A percentile compares a stretch with the other conserved stretches of the same genome.
Evolutionary conservation across 2,797 vertebrate species (phyloP).

Genomic region (Lagocephalus sceleratus): DNA sequence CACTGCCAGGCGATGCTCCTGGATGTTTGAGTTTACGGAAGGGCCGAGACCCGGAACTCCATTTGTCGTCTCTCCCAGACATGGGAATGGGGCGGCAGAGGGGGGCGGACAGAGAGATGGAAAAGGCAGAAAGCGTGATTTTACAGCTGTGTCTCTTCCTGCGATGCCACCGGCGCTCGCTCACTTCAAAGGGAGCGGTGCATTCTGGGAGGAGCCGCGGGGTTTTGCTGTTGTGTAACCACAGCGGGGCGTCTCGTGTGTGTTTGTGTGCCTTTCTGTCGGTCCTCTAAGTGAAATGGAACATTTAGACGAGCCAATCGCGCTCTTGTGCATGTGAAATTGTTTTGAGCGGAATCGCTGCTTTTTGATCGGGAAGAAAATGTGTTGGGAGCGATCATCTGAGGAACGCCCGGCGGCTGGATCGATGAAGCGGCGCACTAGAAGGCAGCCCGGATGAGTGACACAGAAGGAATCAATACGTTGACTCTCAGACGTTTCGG

Average conservation of each 20-base stretch:
- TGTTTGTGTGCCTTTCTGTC: neutral
- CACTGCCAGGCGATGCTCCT: too few relatives aligned
- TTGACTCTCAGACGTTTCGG: neutral
- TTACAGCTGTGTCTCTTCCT: constrained; percentile 23
- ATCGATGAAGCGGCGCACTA: too few relatives aligned
- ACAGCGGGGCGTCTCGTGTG: constrained; percentile 31
- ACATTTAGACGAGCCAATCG: neutral
- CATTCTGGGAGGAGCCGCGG: constrained; percentile 46
- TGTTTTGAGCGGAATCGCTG: neutral
- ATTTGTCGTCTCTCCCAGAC: neutral
- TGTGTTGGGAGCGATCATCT: too few relatives aligned
- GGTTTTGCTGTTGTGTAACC: constrained; percentile 62
- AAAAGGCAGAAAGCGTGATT: constrained; percentile 6
- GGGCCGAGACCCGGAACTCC: too few relatives aligned
- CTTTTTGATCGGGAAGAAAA: neutral
- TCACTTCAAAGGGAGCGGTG: constrained; percentile 47
- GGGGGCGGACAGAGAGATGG: constrained; percentile 1
- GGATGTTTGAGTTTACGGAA: too few relatives aligned
- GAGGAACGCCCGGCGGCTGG: too few relatives aligned
- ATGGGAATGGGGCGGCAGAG: neutral
- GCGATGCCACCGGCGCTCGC: constrained; percentile 27
- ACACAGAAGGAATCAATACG: neutral
- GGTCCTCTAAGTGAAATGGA: neutral
- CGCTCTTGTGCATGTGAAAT: neutral
- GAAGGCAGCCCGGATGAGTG: too few relatives aligned